Conservation (phyloP, 1,140 invertebrate species). For the Battus philenor region DNA sequence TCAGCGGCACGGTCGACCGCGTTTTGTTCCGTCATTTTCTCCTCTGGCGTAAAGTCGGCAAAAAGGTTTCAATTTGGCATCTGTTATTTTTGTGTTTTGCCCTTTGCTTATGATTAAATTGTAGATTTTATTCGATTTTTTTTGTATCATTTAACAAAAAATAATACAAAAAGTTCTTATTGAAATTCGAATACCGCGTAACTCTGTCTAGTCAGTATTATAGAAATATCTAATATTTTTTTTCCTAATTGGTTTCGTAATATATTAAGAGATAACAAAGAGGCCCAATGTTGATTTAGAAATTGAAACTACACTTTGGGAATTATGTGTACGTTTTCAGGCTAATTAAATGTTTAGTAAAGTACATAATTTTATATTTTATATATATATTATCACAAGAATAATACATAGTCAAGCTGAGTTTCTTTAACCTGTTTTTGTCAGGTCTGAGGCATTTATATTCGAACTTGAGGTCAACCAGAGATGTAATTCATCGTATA, state of each 20-base stretch:
- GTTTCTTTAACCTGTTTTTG: too few relatives aligned
- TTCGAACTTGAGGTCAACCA: too few relatives aligned
- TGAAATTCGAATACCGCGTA: not conserved
- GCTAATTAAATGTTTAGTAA: too few relatives aligned
- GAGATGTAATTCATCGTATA: not conserved
- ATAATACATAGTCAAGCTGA: too few relatives aligned
- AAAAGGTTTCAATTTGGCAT: constrained; percentile 13
- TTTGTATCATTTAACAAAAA: not conserved
- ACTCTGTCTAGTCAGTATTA: not conserved
- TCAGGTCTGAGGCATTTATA: too few relatives aligned
- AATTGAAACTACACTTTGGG: too few relatives aligned
- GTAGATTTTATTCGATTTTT: not conserved
- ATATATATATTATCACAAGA: too few relatives aligned
- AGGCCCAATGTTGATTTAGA: too few relatives aligned
- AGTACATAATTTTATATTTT: too few relatives aligned
- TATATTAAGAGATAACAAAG: too few relatives aligned
- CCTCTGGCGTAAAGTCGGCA: constrained; percentile 24
- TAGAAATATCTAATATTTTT: not conserved
- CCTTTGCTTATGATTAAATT: not conserved
- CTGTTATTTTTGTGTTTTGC: constrained; percentile 10
- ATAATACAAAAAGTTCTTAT: not conserved
- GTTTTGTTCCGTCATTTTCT: constrained; percentile 43
- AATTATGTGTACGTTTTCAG: too few relatives aligned
- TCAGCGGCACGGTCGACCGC: constrained; percentile 42
- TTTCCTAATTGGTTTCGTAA: not conserved